A percentile compares a stretch with the other conserved stretches of the same genome.
phyloP scores from a whole-genome alignment of 2,113 vertebrate species.

The western clawed frog (Xenopus tropicalis) region DNA sequence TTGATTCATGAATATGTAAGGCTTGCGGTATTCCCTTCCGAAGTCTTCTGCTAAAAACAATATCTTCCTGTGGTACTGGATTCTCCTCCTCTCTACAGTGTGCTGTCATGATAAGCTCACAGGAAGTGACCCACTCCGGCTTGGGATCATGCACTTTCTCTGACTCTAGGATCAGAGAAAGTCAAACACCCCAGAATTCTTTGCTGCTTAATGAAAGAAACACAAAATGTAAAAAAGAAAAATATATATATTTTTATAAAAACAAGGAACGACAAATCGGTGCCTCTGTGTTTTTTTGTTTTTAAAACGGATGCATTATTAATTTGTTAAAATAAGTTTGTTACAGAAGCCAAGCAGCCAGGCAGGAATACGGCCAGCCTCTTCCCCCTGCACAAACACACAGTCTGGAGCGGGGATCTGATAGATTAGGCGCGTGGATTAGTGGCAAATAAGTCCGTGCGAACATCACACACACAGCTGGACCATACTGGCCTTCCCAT shows the following conservation, averaged over 20 bases:
- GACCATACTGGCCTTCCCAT: constrained; percentile 46
- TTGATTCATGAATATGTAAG: constrained; percentile 32
- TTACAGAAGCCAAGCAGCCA: constrained; percentile 44
- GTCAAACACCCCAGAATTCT: constrained; percentile 83
- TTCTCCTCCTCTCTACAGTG: constrained; percentile 31
- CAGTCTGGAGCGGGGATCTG: constrained; percentile 27
- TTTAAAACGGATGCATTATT: constrained; percentile 40
- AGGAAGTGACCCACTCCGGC: constrained; percentile 38
- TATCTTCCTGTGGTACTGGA: constrained; percentile 28
- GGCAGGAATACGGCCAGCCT: constrained; percentile 36
- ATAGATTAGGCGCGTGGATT: constrained; percentile 40
- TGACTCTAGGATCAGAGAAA: constrained; percentile 72
- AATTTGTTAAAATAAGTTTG: constrained; percentile 44
- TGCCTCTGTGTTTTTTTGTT: neutral
- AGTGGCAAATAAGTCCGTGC: constrained; percentile 39
- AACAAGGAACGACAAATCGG: constrained; percentile 8
- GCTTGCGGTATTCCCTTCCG: constrained; percentile 33
- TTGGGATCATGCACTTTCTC: constrained; percentile 44
- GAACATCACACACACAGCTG: constrained; percentile 41
- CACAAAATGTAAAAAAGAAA: constrained; percentile 68
- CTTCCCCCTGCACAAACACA: constrained; percentile 36
- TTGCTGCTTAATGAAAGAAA: constrained; percentile 74
- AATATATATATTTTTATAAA: constrained; percentile 44
- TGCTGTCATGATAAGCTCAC: constrained; percentile 34
- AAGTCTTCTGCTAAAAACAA: constrained; percentile 27